Evolutionary conservation across 2,113 vertebrate species (phyloP).

Genomic region (Cercopithecus mona): DNA sequence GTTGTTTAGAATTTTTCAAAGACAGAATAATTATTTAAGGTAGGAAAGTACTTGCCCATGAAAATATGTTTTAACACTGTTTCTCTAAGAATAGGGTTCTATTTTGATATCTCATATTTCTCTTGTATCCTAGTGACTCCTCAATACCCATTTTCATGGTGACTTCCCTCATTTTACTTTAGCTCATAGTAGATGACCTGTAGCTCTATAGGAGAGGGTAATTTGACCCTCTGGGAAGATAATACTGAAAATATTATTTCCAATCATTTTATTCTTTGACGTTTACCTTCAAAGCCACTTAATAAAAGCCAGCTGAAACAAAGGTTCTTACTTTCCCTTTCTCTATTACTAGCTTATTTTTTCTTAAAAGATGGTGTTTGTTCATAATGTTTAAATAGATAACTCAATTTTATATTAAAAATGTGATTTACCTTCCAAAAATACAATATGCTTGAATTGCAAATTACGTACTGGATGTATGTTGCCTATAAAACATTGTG

Average conservation of each 20-base stretch:
- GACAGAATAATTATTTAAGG: not conserved
- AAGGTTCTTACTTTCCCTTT: not conserved
- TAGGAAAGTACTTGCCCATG: not conserved
- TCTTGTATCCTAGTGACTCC: not conserved
- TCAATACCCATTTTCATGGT: not conserved
- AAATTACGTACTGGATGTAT: not conserved
- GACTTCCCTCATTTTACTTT: not conserved
- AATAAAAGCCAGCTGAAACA: not conserved
- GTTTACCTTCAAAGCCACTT: not conserved
- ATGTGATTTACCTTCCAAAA: not conserved
- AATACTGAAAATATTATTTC: not conserved
- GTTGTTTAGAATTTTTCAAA: slow-evolving; percentile 47
- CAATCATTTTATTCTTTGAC: not conserved
- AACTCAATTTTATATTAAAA: not conserved
- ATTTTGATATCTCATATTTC: not conserved
- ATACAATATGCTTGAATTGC: not conserved
- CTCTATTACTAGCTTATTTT: not conserved
- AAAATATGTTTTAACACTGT: not conserved
- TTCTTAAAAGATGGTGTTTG: not conserved
- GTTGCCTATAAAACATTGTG: not conserved
- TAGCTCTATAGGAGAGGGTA: not conserved
- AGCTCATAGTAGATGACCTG: not conserved
- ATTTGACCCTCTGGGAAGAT: not conserved
- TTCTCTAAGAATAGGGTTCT: not conserved
- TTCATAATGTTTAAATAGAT: not conserved